Conservation (phyloP, 1,140 invertebrate genomes). For the Babylonia areolata region DNA sequence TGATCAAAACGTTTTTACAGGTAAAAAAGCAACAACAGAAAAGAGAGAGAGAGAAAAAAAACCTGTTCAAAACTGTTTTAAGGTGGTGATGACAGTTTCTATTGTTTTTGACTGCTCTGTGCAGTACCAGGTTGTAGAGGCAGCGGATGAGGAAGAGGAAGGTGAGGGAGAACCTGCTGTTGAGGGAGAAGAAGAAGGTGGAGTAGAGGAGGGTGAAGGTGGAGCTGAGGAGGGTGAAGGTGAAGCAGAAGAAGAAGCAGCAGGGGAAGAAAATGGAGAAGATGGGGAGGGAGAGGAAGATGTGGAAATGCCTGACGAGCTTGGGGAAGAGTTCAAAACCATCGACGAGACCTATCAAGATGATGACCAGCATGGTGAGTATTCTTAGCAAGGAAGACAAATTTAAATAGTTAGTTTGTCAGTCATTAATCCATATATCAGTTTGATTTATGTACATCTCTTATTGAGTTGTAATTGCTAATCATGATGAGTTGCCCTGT, state of each 20-base stretch:
- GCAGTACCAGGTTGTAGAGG: constrained; percentile 44
- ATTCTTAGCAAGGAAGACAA: too few relatives aligned
- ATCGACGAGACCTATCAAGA: constrained; percentile 61
- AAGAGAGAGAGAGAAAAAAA: too few relatives aligned
- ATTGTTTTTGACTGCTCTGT: neutral
- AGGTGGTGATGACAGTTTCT: too few relatives aligned
- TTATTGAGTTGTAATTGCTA: too few relatives aligned
- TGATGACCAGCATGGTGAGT: constrained; percentile 49
- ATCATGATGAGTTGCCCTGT: too few relatives aligned
- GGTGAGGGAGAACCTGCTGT: constrained; percentile 60
- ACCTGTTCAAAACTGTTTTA: too few relatives aligned
- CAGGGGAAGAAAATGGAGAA: constrained; percentile 22
- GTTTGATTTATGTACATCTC: too few relatives aligned
- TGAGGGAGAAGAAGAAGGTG: constrained; percentile 55
- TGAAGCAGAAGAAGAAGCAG: constrained; percentile 32
- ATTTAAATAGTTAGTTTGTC: too few relatives aligned
- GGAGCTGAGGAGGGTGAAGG: constrained; percentile 23
- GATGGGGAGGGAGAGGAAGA: constrained; percentile 58
- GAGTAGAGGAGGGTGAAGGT: constrained; percentile 50
- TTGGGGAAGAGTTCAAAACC: constrained; percentile 58
- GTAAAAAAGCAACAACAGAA: too few relatives aligned
- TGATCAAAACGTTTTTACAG: too few relatives aligned
- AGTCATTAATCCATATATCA: too few relatives aligned
- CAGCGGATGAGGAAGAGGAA: constrained; percentile 60
- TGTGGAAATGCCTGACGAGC: constrained; percentile 37